phyloP scores from a whole-genome alignment of 1,140 invertebrate genomes.

The Drosophila rufa region DNA sequence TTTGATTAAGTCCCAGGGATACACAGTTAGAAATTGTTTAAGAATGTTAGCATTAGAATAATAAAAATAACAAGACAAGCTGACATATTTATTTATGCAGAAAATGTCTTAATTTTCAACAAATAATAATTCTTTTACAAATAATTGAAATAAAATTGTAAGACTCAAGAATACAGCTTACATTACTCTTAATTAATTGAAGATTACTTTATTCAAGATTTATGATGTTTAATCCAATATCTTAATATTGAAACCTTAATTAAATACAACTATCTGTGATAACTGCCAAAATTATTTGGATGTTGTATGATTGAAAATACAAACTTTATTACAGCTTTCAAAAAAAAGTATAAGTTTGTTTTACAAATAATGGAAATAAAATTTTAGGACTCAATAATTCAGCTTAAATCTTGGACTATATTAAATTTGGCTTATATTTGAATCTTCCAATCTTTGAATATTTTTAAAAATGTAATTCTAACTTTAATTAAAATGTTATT shows the following conservation, averaged over 20 bases:
- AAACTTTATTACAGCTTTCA: too few relatives aligned
- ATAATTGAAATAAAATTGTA: neutral
- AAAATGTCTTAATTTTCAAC: neutral
- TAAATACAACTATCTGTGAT: neutral
- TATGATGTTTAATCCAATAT: too few relatives aligned
- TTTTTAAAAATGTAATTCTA: neutral
- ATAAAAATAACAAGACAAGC: too few relatives aligned
- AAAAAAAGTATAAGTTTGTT: neutral
- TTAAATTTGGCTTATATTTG: neutral
- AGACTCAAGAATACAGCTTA: too few relatives aligned
- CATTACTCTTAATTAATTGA: too few relatives aligned
- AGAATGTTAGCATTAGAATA: too few relatives aligned
- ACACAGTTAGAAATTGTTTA: slow-evolving; percentile 1
- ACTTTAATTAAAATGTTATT: neutral
- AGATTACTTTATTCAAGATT: too few relatives aligned
- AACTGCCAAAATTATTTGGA: neutral
- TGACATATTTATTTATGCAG: too few relatives aligned
- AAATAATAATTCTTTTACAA: neutral
- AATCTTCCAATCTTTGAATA: neutral
- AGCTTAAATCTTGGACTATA: too few relatives aligned
- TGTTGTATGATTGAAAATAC: neutral
- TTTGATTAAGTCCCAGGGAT: slow-evolving; percentile 65
- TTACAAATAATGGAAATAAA: neutral
- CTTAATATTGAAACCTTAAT: too few relatives aligned
- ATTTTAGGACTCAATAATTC: too few relatives aligned